These are phyloP conservation scores for Charadrius vociferus DNA, from an alignment of 2,113 vertebrate species.

Conservation along the genomic window DNA sequence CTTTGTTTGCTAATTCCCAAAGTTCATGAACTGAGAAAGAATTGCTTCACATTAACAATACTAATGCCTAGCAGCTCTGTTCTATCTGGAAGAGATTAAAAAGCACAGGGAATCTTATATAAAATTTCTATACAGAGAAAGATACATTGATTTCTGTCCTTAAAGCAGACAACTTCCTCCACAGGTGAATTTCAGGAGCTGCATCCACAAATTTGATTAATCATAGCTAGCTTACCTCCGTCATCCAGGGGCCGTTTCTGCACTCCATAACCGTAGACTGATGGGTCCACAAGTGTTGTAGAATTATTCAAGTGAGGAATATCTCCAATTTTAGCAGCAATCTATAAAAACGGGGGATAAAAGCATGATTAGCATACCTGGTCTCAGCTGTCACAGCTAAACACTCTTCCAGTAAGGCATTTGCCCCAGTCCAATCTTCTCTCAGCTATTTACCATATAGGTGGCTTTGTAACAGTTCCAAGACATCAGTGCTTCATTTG, in stretches of 20 bases:
- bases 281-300: constrained; percentile 88
- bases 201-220: not conserved
- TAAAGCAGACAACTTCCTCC: not conserved
- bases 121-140: not conserved
- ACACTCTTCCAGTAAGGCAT: not conserved
- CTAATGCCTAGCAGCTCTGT: not conserved
- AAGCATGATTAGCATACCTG: not conserved
- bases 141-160: not conserved
- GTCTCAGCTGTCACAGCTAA: not conserved
- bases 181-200: not conserved
- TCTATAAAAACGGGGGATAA: constrained; percentile 75
- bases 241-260: constrained; percentile 94
- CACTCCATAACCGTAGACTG: constrained; percentile 90
- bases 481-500: not conserved
- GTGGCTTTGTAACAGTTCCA: not conserved
- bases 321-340: constrained; percentile 97
- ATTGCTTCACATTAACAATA: not conserved
- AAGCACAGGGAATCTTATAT: not conserved
- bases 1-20: not conserved
- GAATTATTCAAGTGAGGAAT: constrained; percentile 95
- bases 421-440: not conserved
- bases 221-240: constrained; percentile 80
- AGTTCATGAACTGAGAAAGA: not conserved
- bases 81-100: not conserved
- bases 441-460: not conserved